Evolutionary conservation across 1,140 invertebrate species (phyloP).

Genomic region (Pantala flavescens): DNA sequence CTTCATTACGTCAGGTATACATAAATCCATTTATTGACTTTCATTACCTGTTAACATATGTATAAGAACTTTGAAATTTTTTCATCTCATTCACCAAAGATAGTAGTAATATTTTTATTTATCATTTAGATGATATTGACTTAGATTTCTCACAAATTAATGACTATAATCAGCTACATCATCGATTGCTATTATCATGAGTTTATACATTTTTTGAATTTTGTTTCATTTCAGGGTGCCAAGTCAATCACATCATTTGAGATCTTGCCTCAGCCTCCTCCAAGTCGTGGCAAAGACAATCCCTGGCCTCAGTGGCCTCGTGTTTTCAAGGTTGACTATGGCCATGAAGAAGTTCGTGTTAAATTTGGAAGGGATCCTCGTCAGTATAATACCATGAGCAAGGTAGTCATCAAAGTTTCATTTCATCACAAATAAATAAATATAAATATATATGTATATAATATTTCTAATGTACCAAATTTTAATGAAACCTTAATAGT

Average conservation of each 20-base stretch:
- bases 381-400: slow-evolving; percentile 85
- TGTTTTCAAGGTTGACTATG: slow-evolving; percentile 95
- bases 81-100: too few relatives aligned
- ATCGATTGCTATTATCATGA: too few relatives aligned
- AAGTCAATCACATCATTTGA: slow-evolving; percentile 94
- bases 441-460: background rate
- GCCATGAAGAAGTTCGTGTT: slow-evolving; percentile 91
- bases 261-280: slow-evolving; percentile 87
- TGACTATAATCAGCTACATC: too few relatives aligned
- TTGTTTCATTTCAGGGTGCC: slow-evolving; percentile 54
- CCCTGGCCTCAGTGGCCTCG: slow-evolving; percentile 98
- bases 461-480: background rate
- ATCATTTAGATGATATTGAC: too few relatives aligned
- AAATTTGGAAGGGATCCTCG: slow-evolving; percentile 90
- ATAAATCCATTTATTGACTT: background rate
- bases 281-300: slow-evolving; percentile 67
- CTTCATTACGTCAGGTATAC: slow-evolving; percentile 77
- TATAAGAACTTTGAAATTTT: background rate
- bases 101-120: too few relatives aligned
- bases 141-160: too few relatives aligned
- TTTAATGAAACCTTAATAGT: background rate
- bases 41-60: too few relatives aligned
- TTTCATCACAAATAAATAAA: background rate
- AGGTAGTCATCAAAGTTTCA: slow-evolving; percentile 38
- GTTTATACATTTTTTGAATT: too few relatives aligned